Percentiles rank a stretch among this genome's conserved stretches.
These are phyloP conservation scores for Rhagium mordax DNA, from an alignment of 2,888 invertebrate genomes.

Conservation along the genomic window DNA sequence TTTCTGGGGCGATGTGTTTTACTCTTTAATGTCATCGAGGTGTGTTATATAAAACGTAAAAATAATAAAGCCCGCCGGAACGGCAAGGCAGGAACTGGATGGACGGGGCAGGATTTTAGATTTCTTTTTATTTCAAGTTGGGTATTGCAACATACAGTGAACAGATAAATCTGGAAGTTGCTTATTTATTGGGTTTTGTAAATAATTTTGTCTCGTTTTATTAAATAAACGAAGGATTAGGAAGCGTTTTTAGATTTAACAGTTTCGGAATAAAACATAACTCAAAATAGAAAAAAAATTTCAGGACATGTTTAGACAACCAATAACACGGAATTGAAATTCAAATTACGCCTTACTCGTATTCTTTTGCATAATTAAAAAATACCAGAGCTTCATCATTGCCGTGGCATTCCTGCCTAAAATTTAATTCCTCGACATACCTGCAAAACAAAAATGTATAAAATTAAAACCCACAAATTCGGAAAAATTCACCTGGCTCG, in stretches of 20 bases:
- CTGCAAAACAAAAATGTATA: slow-evolving; percentile 19
- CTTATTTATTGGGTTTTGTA: too few relatives aligned
- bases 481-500: slow-evolving; percentile 1
- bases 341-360: not conserved
- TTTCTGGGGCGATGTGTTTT: not conserved
- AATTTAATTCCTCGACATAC: slow-evolving; percentile 10
- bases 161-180: too few relatives aligned
- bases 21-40: slow-evolving; percentile 7
- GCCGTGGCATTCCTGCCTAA: not conserved
- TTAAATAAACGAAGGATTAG: too few relatives aligned
- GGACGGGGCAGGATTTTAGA: not conserved
- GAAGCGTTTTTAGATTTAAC: too few relatives aligned
- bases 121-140: not conserved
- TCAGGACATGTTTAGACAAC: too few relatives aligned
- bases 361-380: slow-evolving; percentile 7
- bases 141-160: too few relatives aligned
- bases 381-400: slow-evolving; percentile 17
- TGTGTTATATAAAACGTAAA: not conserved
- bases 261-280: too few relatives aligned
- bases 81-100: not conserved
- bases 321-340: too few relatives aligned
- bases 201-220: too few relatives aligned
- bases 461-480: slow-evolving; percentile 16
- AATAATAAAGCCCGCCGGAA: not conserved
- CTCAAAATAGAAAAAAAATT: too few relatives aligned